phyloP scores from a whole-genome alignment of 2,888 invertebrate species.

The Platycheirus rosarum region DNA sequence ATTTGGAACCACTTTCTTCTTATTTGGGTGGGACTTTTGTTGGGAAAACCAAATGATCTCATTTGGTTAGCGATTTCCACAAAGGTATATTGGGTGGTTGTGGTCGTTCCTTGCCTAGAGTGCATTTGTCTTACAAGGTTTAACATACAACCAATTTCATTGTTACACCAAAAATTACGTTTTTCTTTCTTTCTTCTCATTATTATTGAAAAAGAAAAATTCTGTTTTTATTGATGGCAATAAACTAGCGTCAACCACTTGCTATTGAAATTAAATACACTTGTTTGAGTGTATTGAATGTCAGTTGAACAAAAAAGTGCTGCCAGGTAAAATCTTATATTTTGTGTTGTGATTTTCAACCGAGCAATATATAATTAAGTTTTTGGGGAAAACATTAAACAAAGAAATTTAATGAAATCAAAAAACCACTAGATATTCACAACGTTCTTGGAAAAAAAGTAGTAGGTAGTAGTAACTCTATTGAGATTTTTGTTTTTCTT shows the following conservation, averaged over 20 bases:
- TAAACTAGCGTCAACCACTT: slow-evolving; percentile 46
- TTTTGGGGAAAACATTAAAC: too few species aligned
- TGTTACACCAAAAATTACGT: slow-evolving; percentile 79
- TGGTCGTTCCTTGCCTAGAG: slow-evolving; percentile 75
- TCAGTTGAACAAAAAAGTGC: slow-evolving; percentile 27
- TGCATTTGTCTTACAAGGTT: slow-evolving; percentile 78
- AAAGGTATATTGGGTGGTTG: slow-evolving; percentile 78
- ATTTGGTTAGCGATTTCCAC: slow-evolving; percentile 79
- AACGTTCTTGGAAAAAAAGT: too few species aligned
- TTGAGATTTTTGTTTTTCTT: too few species aligned
- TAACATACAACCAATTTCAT: slow-evolving; percentile 80
- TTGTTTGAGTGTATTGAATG: too few species aligned
- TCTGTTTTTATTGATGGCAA: too few species aligned
- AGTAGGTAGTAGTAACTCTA: too few species aligned
- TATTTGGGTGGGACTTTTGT: slow-evolving; percentile 79
- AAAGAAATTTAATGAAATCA: too few species aligned
- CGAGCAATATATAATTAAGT: too few species aligned
- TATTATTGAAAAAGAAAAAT: slow-evolving; percentile 22
- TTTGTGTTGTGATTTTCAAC: too few species aligned
- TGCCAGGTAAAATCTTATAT: too few species aligned
- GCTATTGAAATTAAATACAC: too few species aligned
- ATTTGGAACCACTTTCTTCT: slow-evolving; percentile 80
- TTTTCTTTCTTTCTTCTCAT: slow-evolving; percentile 79
- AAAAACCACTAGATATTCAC: too few species aligned
- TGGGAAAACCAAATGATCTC: slow-evolving; percentile 78